phyloP scores from a whole-genome alignment of 2,888 invertebrate species.

The Sceliomorpha sp. region DNA sequence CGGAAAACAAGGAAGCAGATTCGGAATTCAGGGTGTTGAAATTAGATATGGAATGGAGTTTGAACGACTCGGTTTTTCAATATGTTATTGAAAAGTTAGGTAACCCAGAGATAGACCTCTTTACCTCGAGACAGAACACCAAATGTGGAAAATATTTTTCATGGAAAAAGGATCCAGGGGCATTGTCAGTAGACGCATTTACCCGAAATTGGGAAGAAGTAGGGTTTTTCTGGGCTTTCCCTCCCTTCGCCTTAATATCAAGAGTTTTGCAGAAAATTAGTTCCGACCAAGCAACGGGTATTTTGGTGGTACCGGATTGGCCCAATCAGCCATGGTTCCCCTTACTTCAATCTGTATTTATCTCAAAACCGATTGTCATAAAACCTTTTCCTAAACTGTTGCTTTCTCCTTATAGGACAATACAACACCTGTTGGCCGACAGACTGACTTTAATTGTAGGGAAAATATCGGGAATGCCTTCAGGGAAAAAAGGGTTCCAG shows the following conservation, averaged over 20 bases:
- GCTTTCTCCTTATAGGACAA: constrained; percentile 16
- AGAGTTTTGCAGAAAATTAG: constrained; percentile 11
- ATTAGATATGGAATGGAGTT: neutral
- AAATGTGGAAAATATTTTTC: neutral
- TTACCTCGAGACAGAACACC: constrained; percentile 7
- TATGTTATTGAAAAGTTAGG: neutral
- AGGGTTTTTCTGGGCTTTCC: constrained; percentile 11
- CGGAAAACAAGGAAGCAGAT: neutral
- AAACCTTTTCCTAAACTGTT: constrained; percentile 3
- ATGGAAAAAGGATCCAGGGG: constrained; percentile 4
- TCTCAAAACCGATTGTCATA: constrained; percentile 1
- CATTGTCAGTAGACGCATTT: constrained; percentile 4
- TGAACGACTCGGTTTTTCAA: neutral
- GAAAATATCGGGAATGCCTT: constrained; percentile 9
- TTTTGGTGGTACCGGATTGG: constrained; percentile 10
- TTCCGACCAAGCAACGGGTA: constrained; percentile 6
- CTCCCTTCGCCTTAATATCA: constrained; percentile 6
- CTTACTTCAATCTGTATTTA: constrained; percentile 2
- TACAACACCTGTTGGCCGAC: constrained; percentile 5
- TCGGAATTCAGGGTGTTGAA: neutral
- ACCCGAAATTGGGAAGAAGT: constrained; percentile 3
- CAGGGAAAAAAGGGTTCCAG: constrained; percentile 9
- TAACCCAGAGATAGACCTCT: constrained; percentile 4
- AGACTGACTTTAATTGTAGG: constrained; percentile 9
- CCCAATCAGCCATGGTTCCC: too few species aligned